Base-by-base conservation (phyloP, 1,140 invertebrate species). In the Cotesia typhae region DNA sequence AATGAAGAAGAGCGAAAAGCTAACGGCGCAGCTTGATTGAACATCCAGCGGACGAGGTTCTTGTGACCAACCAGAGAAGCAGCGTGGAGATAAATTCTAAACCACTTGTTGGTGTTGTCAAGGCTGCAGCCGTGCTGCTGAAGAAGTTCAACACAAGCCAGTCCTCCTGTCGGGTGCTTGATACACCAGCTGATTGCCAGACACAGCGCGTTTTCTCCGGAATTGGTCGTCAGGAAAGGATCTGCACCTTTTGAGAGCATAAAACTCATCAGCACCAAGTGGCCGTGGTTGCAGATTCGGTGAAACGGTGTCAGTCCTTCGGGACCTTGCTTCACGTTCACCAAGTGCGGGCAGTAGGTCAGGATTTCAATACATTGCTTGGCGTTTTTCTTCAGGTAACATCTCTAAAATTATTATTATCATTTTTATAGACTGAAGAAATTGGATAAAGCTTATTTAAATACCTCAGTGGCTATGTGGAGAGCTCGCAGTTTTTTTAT, bases 231-330 rank as follows among this genome's bases (percentile, higher is more conserved):
- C 36, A 78, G 38, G n/a, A 47, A 70, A 35, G 77, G 74, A 77
- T 81, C 71, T 14, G 79, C 80, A 35, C 80, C 80, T 80, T 78
- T 81, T 5, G 68, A 63, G 36, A 81, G 59, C 76, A 80, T 79
- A 52, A 75, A 78, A 28, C 74, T 41, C 17, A 81, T 72, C 70
- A 81, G 71, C 51, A 41, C 52, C 28, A 68, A 61, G 20, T 78
- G 68, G 3, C 79, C 79, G 10, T 76, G 59, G 12, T 72, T 74
- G 69, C 80, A 81, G 20, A 80, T 72, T 17, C 73, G 57, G 59
- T 81, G 80, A 41, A 81, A 81, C 17, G 80, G 75, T 38, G 80
- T 81, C 12, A 75, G 38, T n/a, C 78, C 79, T n/a, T 55, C 60
- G 0, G 67, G 51, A 20, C 20, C 4, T 52, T 52, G 55, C 65